Conservation (phyloP, 64 coral and sea anemone species). For the Exaiptasia diaphana region DNA sequence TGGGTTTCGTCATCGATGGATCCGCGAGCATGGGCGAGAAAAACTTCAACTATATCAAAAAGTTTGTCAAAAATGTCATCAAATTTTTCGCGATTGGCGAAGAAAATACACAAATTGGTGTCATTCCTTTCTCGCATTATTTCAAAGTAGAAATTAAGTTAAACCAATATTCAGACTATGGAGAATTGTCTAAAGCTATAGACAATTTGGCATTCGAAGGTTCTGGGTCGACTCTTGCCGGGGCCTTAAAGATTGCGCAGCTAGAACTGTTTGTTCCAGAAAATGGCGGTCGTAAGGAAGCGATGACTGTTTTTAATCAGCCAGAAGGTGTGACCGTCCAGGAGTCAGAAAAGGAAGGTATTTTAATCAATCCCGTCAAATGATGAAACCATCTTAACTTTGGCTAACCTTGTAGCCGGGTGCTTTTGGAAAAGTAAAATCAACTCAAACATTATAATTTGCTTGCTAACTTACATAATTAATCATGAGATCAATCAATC, state of each 20-base stretch:
- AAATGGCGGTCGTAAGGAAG: not conserved
- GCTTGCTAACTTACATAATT: too few relatives aligned
- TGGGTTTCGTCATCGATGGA: slow-evolving; percentile 4
- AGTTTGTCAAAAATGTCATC: not conserved
- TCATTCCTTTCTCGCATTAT: slow-evolving; percentile 14
- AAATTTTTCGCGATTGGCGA: not conserved
- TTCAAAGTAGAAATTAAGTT: not conserved
- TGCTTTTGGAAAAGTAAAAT: too few relatives aligned
- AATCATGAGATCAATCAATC: too few relatives aligned
- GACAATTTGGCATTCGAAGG: slow-evolving; percentile 9
- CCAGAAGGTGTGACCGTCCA: too few relatives aligned
- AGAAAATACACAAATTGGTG: not conserved
- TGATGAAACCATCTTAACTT: too few relatives aligned
- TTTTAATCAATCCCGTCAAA: too few relatives aligned
- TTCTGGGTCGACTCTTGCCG: not conserved
- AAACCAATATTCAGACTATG: not conserved
- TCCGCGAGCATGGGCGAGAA: slow-evolving; percentile 15
- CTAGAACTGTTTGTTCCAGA: not conserved
- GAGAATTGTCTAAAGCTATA: not conserved
- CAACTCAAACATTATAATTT: too few relatives aligned
- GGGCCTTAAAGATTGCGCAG: not conserved
- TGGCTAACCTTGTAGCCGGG: too few relatives aligned
- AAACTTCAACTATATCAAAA: slow-evolving; percentile 13
- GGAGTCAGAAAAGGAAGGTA: too few relatives aligned
- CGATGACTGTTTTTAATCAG: too few relatives aligned